Base-by-base conservation (phyloP, 2,888 invertebrate species). In the Masnerella sp. region DNA sequence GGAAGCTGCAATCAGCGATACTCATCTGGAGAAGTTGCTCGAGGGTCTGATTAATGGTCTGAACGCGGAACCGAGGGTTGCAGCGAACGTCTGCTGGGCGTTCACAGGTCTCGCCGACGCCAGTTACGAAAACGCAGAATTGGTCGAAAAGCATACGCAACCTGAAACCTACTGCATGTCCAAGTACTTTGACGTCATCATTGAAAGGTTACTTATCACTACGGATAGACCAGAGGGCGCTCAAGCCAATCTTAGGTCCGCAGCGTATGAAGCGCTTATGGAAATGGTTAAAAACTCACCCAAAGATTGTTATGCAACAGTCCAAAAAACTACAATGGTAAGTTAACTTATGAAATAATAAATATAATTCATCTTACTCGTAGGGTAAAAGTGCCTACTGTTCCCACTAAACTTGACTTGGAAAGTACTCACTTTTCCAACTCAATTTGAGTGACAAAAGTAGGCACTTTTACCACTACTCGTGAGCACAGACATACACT, bases 211-310 rank as follows among this genome's bases (percentile, higher is more conserved):
- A 22, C 89, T 99, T 62, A 96, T 96, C 87, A 96, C 98, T 0
- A 98, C 99, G 0, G 99, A 99, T 88, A 91, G 99, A 49, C 91
- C 93, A 34, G 99, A 99, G 88, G 97, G 96, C 0, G 93, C 94
- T 1, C 95, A 96, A 87, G 95, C 96, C 49, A 99, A 99, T 88
- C 90, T 99, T 61, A 91, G 99, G 77, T 96, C 97, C 18, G 98
- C 99, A 25, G 99, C 99, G 0, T 99, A 99, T 86, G 99, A 99
- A 88, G 98, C 99, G 0, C 90, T 99, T 0, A 99, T 99, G 99
- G 99, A 99, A 89, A 95, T 99, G 95, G 96, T 99, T 38, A 99
- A 99, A 88, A 99, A 98, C 88, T 98, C 98, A 1, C 98, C 99
- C 0, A 92, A 93, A 77, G 98, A 99, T 89, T 99, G 99, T 87